Evolutionary conservation across 2,888 invertebrate species (phyloP).

Genomic region (Penaeus monodon): DNA sequence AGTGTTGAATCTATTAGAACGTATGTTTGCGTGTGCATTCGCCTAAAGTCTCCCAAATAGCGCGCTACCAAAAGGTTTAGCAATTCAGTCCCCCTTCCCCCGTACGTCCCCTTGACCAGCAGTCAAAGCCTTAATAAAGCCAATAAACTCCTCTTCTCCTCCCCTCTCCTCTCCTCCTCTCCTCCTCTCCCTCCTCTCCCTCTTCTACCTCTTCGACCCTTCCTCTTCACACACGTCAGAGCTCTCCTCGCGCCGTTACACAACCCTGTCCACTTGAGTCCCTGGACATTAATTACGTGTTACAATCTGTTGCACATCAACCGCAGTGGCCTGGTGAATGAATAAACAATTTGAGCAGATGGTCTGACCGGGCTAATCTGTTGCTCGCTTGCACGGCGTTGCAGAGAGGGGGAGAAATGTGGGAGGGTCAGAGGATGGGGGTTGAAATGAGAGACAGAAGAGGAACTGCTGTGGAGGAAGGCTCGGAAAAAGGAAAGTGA

Average conservation of each 20-base stretch:
- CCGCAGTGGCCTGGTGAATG: conserved; percentile 43
- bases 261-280: conserved; percentile 26
- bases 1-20: too few species aligned
- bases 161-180: not conserved
- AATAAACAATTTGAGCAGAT: conserved; percentile 50
- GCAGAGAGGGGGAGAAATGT: conserved; percentile 10
- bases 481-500: too few species aligned
- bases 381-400: conserved; percentile 4
- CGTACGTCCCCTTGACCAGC: too few species aligned
- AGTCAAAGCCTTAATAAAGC: conserved; percentile 26
- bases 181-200: not conserved
- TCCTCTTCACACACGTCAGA: not conserved
- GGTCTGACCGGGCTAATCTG: conserved; percentile 42
- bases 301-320: conserved; percentile 45
- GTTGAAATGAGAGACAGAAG: not conserved
- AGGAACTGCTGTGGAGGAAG: too few species aligned
- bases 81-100: too few species aligned
- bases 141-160: conserved; percentile 20
- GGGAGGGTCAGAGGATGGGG: conserved; percentile 1
- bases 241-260: conserved; percentile 14
- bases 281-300: conserved; percentile 42
- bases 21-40: too few species aligned
- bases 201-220: not conserved
- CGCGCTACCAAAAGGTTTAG: too few species aligned
- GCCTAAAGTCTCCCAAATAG: too few species aligned